A percentile compares a stretch with the other conserved stretches of the same genome.
phyloP scores from a whole-genome alignment of 2,113 vertebrate genomes.

The Scophthalmus maximus region DNA sequence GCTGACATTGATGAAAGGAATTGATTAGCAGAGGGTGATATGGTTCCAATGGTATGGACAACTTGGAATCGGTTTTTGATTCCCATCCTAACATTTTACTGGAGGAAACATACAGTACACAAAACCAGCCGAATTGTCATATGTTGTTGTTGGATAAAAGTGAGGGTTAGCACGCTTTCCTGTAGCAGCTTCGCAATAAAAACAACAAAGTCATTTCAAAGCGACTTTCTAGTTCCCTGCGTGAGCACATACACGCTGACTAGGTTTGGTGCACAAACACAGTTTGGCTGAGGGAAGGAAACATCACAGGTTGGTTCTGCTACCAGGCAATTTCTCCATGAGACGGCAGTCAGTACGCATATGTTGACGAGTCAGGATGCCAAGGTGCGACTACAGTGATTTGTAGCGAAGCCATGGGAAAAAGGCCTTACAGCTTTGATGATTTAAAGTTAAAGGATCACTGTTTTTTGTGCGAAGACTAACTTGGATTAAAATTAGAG shows the following conservation, averaged over 20 bases:
- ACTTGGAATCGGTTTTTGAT: not conserved
- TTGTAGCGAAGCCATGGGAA: not conserved
- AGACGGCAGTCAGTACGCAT: not conserved
- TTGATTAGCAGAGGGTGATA: not conserved
- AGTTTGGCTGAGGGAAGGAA: not conserved
- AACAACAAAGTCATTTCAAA: not conserved
- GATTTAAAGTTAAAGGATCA: not conserved
- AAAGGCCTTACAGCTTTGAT: not conserved
- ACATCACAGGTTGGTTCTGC: not conserved
- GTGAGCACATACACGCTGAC: not conserved
- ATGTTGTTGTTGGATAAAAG: not conserved
- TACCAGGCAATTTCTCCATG: not conserved
- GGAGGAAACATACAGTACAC: not conserved
- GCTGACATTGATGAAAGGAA: not conserved
- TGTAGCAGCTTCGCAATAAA: not conserved
- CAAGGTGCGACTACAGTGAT: not conserved
- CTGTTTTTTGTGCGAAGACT: too few relatives aligned
- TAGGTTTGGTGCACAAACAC: not conserved
- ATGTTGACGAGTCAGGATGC: not conserved
- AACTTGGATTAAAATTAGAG: not conserved
- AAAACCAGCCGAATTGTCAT: not conserved
- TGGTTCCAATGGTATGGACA: not conserved
- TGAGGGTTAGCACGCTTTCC: not conserved
- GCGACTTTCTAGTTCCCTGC: not conserved
- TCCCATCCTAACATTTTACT: not conserved